A percentile compares a stretch with the other conserved stretches of the same genome.
Conservation (phyloP, 53 echinoderm and acorn worm genomes). For the Henricia sp. region DNA sequence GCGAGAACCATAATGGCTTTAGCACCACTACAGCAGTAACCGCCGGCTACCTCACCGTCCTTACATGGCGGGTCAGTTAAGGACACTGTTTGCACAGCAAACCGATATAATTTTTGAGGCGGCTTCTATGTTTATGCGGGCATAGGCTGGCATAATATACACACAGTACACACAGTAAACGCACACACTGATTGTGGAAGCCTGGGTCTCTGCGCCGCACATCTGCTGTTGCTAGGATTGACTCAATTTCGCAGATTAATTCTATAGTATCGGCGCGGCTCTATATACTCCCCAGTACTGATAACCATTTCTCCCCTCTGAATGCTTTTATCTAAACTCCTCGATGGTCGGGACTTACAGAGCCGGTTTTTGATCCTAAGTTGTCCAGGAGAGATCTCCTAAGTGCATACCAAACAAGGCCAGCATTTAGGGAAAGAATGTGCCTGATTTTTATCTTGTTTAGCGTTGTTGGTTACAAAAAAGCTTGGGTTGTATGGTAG, state of each 20-base stretch:
- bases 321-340: conserved; percentile 27
- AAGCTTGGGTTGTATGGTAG: conserved; percentile 13
- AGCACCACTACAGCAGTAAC: conserved; percentile 8
- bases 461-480: conserved; percentile 33
- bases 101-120: conserved; percentile 60
- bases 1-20: conserved; percentile 31
- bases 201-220: background rate
- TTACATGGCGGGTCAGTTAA: conserved; percentile 44
- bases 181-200: conserved; percentile 53
- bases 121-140: conserved; percentile 59
- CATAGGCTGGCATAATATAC: conserved; percentile 52
- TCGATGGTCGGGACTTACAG: conserved; percentile 33
- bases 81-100: conserved; percentile 62
- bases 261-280: conserved; percentile 11
- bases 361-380: conserved; percentile 53
- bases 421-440: conserved; percentile 33
- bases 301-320: conserved; percentile 35
- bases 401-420: conserved; percentile 57
- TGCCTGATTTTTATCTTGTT: conserved; percentile 38
- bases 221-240: conserved; percentile 45
- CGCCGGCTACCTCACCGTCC: conserved; percentile 27
- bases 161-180: conserved; percentile 6
- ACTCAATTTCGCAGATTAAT: conserved; percentile 47
- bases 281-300: conserved; percentile 36
- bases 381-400: background rate